Evolutionary conservation across 2,113 vertebrate species (phyloP).

Genomic region (Dolichotis patagonum): DNA sequence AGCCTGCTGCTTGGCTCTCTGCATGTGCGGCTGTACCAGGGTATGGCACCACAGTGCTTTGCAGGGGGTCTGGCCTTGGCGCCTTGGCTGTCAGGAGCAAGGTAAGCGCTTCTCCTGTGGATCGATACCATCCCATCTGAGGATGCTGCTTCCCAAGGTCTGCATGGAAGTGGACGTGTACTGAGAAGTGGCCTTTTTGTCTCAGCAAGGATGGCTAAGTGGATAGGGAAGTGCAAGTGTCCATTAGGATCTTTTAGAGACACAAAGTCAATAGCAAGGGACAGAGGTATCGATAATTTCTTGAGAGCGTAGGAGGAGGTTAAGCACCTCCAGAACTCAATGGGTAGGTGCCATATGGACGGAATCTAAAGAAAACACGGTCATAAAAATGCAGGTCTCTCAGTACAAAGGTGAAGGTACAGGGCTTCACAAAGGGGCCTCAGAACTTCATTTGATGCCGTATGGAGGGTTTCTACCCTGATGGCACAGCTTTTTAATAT

Average conservation of each 20-base stretch:
- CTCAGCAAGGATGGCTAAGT: not conserved
- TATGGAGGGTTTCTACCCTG: not conserved
- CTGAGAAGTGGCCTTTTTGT: not conserved
- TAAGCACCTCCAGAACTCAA: accelerated
- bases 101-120: not conserved
- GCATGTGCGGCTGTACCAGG: not conserved
- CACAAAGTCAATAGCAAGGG: not conserved
- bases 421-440: not conserved
- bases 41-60: accelerated
- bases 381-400: not conserved
- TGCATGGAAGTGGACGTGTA: not conserved
- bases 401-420: not conserved
- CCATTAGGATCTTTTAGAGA: not conserved
- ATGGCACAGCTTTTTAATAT: not conserved
- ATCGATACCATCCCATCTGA: not conserved
- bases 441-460: not conserved
- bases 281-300: not conserved
- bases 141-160: not conserved
- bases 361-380: not conserved
- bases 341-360: not conserved
- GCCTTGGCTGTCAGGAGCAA: not conserved
- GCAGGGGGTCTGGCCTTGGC: not conserved
- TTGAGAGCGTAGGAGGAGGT: not conserved
- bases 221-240: not conserved
- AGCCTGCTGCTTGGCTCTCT: not conserved